Evolutionary conservation across 1,140 invertebrate genomes (phyloP), one percentile per base, ranked within the genome.

Genomic region (Chionoecetes opilio): DNA sequence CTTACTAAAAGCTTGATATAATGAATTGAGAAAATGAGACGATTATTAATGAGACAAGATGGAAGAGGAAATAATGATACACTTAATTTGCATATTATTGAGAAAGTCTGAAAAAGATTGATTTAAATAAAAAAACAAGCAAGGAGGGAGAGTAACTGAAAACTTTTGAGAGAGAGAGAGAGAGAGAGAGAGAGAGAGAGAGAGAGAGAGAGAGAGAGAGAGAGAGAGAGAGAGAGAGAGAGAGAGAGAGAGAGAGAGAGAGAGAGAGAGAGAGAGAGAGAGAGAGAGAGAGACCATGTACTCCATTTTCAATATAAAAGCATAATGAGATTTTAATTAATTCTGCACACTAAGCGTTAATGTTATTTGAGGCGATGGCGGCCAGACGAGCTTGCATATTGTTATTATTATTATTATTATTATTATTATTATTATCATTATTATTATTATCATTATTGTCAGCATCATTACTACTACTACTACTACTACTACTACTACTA

Each of bases 121-220:
- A 75, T 6, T 3, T 6, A 75, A 3, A 75, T 6, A 21, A 21
- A 75, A 3, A 21, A 21, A 75, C 2, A 75, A 2, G 21, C 8
- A 75, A 21, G 21, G 21, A 75, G 53, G 21, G 9, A 88, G 86
- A 88, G 35, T 37, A 6, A 17, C 32, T 3, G 26, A 35, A 14
- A 26, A 87, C 31, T 21, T 31, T 29, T 17, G 85, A 32, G 0
- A 38, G 26, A 88, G 34, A 88, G 6, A 34, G 34, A 37, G 35
- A 88, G 26, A 87, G 85, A 87, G 31, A 87, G 31, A 87, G n/a
- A 87, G 31, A 32, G 31, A 87, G n/a, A 32, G 31, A 87, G 14
- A 87, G 31, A 35, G 32, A 87, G 32, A 87, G 32, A 35, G 86
- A 87, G 86, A 87, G 86, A 87, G 86, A 87, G 31, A 88, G 86